Evolutionary conservation across 2,113 vertebrate genomes (phyloP), one percentile per base, ranked within the genome.

Genomic region (Plestiodon gilberti): DNA sequence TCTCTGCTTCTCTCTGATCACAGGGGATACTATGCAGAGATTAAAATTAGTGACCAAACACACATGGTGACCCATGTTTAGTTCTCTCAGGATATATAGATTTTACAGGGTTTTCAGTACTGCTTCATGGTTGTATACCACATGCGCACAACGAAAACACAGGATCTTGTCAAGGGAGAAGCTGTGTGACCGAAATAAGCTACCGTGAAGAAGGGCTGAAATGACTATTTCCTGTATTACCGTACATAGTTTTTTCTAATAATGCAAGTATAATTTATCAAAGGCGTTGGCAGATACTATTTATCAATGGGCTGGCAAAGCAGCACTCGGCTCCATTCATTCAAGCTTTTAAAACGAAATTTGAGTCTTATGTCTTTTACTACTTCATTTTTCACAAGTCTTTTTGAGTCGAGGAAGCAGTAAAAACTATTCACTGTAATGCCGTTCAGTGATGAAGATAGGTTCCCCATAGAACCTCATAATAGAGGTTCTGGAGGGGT

Each of bases 361-460:
- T 81, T 84, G 38, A 70, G 88, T 35, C 22, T 65, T 59, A 78
- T 73, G 10, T 69, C n/a, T 88, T 83, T 30, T 59, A 25, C 23
- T 83, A 83, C 89, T 89, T 81, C 85, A 86, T 88, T 83, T 90
- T 92, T 87, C 70, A 80, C 35, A 25, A 91, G 75, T 67, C 52
- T 90, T 89, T 90, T 82, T 38, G 35, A 69, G 0, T 52, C 35
- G 67, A 78, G 57, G 69, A 87, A 88, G 38, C 33, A 78, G 33
- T 88, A 83, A 87, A 87, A 85, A 75, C 43, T 22, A 14, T 75
- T 4, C 15, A 25, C 59, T 67, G 83, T 61, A 89, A 86, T 79
- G 13, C 88, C 87, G 38, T 71, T 73, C 18, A 13, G 59, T 82
- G 76, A 65, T 11, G 22, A 30, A 75, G 30, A 4, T n/a, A 64